Base-by-base conservation (phyloP, 2,113 vertebrate species). In the Brachyistius frenatus region DNA sequence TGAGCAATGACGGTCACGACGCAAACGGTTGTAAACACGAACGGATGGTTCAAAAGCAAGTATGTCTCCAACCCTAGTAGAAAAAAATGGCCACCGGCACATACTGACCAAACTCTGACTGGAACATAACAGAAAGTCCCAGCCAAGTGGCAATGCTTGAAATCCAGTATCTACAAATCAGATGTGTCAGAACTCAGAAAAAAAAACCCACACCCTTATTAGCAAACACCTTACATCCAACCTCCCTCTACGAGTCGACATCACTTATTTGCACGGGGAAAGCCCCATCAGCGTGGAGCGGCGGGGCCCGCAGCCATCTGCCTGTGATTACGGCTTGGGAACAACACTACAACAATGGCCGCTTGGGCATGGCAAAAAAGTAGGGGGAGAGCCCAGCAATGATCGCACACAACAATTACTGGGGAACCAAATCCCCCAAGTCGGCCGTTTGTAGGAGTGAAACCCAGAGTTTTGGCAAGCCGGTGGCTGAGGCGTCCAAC, bases 271-370 rank as follows among this genome's bases (percentile, higher is more conserved):
- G 46, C 32, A n/a, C n/a, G 36, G 78, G 85, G 87, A 91, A 93
- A 92, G 78, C 87, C 81, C 84, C 75, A 65, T 73, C 32, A 50
- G 73, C 54, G 82, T 76, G 3, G 61, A 85, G 77, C 52, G 5
- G 53, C 2, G 11, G 74, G 69, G 68, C 57, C 75, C 16, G 10
- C 66, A 53, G 76, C 76, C 92, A 92, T 89, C 92, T 93, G 91
- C 83, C 83, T 89, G 39, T 88, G 77, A 93, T 94, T 92, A 93
- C 71, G 72, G 67, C 56, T 81, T 72, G 74, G 80, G 88, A 90
- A 81, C 80, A 88, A 81, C 71, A 81, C 78, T 79, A 73, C 86
- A 90, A 86, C 77, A 86, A 90, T 86, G 80, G 78, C 63, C 76
- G 75, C 66, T 65, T 84, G 82, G 86, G 87, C 87, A 90, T 47